Evolutionary conservation across 2,888 invertebrate species (phyloP).

Genomic region (Ecliptopera silaceata): DNA sequence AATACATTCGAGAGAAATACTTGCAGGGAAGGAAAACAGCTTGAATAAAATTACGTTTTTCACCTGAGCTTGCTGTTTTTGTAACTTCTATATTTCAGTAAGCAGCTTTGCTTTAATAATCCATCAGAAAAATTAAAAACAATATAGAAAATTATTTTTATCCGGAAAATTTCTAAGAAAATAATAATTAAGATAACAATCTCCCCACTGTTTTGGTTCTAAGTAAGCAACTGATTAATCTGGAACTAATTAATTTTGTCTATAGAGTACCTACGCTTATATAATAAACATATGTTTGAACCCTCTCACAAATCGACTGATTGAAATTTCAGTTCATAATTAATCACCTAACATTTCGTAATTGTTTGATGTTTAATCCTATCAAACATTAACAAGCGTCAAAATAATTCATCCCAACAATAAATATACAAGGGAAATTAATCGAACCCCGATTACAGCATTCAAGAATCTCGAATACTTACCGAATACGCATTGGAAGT

Average conservation of each 20-base stretch:
- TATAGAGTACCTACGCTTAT: no score
- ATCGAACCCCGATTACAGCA: constrained; percentile 25
- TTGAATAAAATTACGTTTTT: constrained; percentile 23
- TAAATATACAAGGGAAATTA: constrained; percentile 20
- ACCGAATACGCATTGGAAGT: constrained; percentile 56
- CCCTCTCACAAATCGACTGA: not conserved
- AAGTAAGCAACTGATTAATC: no score
- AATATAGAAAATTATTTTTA: not conserved
- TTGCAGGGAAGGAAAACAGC: constrained; percentile 13
- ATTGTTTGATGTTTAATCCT: not conserved
- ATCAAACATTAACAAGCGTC: not conserved
- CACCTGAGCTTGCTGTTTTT: constrained; percentile 13
- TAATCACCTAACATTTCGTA: not conserved
- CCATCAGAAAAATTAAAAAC: not conserved
- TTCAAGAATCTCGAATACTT: constrained; percentile 36
- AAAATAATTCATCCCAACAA: constrained; percentile 6
- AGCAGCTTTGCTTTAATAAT: constrained; percentile 6
- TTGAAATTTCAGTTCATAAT: not conserved
- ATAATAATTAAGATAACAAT: no score
- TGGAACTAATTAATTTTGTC: no score
- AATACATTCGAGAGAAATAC: constrained; percentile 21
- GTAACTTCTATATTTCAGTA: not conserved
- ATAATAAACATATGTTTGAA: not conserved
- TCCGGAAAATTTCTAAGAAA: no score
- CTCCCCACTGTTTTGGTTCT: no score